Evolutionary conservation across 2,888 invertebrate species (phyloP).

Genomic region (Horisme vitalbata): DNA sequence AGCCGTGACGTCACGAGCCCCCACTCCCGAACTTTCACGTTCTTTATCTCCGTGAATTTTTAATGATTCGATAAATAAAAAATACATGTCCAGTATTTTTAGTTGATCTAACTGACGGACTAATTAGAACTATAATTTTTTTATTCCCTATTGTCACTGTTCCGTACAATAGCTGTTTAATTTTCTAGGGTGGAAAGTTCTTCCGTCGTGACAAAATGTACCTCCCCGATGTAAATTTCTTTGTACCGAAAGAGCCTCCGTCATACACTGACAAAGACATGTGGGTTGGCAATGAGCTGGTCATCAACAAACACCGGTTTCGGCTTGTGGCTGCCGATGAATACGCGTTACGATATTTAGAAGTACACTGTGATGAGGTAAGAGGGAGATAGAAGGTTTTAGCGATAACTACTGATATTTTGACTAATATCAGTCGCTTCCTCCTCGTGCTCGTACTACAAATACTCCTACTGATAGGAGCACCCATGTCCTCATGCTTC

Average conservation of each 20-base stretch:
- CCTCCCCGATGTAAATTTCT: constrained; percentile 88
- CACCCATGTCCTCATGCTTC: too few relatives aligned
- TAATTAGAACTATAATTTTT: too few relatives aligned
- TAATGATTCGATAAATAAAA: too few relatives aligned
- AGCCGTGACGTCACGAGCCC: too few relatives aligned
- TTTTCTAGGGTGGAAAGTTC: constrained; percentile 83
- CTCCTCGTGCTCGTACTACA: too few relatives aligned
- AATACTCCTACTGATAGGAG: too few relatives aligned
- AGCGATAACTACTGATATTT: too few relatives aligned
- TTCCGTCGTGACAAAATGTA: constrained; percentile 87
- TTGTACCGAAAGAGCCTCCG: constrained; percentile 87
- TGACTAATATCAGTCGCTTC: too few relatives aligned
- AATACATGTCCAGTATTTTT: too few relatives aligned
- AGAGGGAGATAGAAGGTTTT: neutral
- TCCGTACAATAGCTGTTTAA: neutral
- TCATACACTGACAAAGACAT: constrained; percentile 91
- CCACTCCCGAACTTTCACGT: too few relatives aligned
- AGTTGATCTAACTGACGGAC: too few relatives aligned
- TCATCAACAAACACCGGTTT: constrained; percentile 91
- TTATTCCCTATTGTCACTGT: neutral
- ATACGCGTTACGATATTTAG: constrained; percentile 94
- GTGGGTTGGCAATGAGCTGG: constrained; percentile 91
- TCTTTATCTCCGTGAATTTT: too few relatives aligned
- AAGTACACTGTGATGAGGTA: constrained; percentile 88
- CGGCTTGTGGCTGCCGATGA: constrained; percentile 91